Evolutionary conservation across 2,888 invertebrate genomes (phyloP).

Genomic region (Campopleginae sp.): DNA sequence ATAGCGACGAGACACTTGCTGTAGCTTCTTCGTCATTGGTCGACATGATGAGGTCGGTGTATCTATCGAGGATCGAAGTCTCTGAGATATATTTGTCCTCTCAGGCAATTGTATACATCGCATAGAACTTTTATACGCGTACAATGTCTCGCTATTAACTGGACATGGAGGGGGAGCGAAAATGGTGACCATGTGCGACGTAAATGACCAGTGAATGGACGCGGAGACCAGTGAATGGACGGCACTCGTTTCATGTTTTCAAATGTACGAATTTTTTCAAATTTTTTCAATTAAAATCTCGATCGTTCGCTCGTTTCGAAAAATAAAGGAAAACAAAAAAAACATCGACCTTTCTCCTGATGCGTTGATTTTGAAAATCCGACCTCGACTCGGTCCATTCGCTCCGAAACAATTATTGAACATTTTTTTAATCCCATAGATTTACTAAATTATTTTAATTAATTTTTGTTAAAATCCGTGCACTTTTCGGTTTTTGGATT

Average conservation of each 20-base stretch:
- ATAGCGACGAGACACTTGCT: constrained; percentile 75
- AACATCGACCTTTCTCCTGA: too few relatives aligned
- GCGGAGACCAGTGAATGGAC: background rate
- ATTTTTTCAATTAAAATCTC: too few relatives aligned
- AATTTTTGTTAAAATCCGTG: too few relatives aligned
- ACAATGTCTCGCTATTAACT: background rate
- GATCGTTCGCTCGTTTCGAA: too few relatives aligned
- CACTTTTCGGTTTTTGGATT: background rate
- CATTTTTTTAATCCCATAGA: background rate
- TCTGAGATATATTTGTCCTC: constrained; percentile 42
- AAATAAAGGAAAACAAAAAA: too few relatives aligned
- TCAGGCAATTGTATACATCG: background rate
- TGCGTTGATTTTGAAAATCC: too few relatives aligned
- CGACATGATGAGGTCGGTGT: constrained; percentile 64
- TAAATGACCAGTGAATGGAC: background rate
- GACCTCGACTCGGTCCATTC: too few relatives aligned
- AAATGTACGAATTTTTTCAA: too few relatives aligned
- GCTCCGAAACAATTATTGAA: too few relatives aligned
- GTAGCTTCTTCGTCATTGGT: constrained; percentile 75
- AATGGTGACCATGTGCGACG: constrained; percentile 20
- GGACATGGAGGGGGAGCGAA: background rate
- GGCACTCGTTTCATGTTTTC: too few relatives aligned
- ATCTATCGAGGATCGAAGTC: constrained; percentile 64
- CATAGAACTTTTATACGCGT: background rate
- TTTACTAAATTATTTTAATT: background rate